Evolutionary conservation across 2,888 invertebrate species (phyloP), one percentile per base, ranked within the genome.

Genomic region (Lydus trimaculatus): DNA sequence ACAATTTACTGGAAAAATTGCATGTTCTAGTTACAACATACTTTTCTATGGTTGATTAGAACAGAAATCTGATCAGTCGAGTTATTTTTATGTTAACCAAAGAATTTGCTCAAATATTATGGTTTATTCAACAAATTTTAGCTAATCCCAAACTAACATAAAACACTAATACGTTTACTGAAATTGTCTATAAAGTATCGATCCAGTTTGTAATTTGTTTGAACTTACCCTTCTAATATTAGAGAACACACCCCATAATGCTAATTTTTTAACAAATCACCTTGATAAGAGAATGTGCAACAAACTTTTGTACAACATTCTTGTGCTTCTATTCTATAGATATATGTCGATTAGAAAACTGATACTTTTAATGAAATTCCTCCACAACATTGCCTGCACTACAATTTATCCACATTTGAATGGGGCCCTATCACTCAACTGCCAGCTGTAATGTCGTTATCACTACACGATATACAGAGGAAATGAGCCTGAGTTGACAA

Each of bases 401-500:
- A 65, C 62, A 64, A 70, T 70, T 70, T 65, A 70, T 70, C 63
- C 70, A 63, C 65, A 67, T 61, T 56, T 67, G 67, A 70, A 70
- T 70, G 67, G 67, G 67, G 67, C 58, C 63, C 63, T 65, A 71
- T 71, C 71, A 36, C 58, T 71, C 71, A 71, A 56, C 67, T 67
- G 67, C 63, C 71, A 71, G 63, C 39, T 43, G 71, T 71, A 71
- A 71, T 65, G 67, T 63, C 61, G 31, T 48, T 65, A 71, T 67
- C 71, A 67, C 71, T 67, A 58, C 33, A 63, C 63, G 65, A 67
- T 67, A 71, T 71, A 67, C 67, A 65, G 65, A 71, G 71, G 71
- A 71, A 71, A 71, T 71, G 71, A 65, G 67, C 61, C 65, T 64
- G 63, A 61, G 71, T 71, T 71, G 60, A 61, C 65, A 71, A 71